Percentiles rank a stretch among this genome's conserved stretches.
Conservation (phyloP, 2,113 vertebrate species). For the Arenaria interpres region DNA sequence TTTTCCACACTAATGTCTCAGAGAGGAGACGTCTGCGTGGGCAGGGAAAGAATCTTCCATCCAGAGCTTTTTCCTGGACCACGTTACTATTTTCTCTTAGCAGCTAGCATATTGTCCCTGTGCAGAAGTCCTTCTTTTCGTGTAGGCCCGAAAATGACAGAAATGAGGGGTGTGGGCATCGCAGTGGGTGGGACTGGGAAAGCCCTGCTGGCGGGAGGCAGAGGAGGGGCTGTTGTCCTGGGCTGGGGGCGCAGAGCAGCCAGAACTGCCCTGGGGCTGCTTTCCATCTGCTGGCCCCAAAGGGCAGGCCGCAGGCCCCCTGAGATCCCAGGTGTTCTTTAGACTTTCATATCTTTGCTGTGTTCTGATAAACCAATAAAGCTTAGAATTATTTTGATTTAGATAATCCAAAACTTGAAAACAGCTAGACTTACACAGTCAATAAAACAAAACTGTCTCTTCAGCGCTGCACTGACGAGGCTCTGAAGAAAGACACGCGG, state of each 20-base stretch:
- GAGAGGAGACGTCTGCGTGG: not conserved
- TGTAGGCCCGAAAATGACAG: not conserved
- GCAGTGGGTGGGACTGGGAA: not conserved
- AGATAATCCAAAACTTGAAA: not conserved
- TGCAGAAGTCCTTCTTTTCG: not conserved
- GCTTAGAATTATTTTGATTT: not conserved
- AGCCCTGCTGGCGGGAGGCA: not conserved
- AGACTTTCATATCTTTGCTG: not conserved
- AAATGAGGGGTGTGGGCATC: too few relatives aligned
- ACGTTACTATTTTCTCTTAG: not conserved
- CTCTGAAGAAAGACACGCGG: constrained; percentile 34
- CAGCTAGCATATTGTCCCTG: not conserved
- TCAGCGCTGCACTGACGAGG: not conserved
- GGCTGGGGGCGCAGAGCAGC: fast-evolving
- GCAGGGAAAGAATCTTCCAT: not conserved
- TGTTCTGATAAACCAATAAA: not conserved
- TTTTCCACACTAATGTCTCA: fast-evolving
- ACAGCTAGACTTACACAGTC: not conserved
- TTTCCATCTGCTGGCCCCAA: not conserved
- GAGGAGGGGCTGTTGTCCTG: not conserved
- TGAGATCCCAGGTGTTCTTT: not conserved
- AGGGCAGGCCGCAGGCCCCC: fast-evolving
- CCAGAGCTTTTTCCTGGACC: fast-evolving
- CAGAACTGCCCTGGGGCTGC: not conserved
- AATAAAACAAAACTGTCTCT: constrained; percentile 50